Conservation (phyloP, 2,888 invertebrate genomes). For the Entomobrya proxima region DNA sequence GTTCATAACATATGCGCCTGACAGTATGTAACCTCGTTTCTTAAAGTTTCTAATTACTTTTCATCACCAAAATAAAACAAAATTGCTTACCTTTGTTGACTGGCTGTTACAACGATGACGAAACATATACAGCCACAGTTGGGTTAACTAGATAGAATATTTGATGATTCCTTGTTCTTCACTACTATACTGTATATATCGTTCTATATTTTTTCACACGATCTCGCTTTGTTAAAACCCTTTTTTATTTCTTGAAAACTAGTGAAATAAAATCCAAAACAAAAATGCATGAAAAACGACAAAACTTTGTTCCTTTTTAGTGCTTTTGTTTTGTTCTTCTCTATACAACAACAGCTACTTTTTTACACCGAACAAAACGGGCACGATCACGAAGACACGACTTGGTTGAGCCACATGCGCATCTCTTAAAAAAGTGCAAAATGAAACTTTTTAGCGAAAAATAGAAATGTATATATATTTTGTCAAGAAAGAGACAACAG, state of each 20-base stretch:
- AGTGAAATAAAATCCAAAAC: background rate
- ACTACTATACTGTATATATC: too few relatives aligned
- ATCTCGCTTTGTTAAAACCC: background rate
- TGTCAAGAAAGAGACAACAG: background rate
- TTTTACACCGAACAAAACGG: background rate
- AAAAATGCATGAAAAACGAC: background rate
- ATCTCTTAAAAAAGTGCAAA: background rate
- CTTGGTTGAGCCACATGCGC: slow-evolving; percentile 23
- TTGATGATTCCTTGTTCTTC: too few relatives aligned
- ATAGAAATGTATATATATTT: background rate
- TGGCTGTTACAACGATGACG: too few relatives aligned
- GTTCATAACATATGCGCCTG: too few relatives aligned
- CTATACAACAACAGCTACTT: background rate
- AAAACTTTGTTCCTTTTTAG: background rate
- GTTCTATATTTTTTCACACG: too few relatives aligned
- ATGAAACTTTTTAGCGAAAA: background rate
- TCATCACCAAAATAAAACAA: too few relatives aligned
- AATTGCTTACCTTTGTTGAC: too few relatives aligned
- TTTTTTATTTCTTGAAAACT: background rate
- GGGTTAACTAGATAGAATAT: too few relatives aligned
- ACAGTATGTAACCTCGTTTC: too few relatives aligned
- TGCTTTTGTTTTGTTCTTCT: background rate
- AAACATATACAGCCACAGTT: too few relatives aligned
- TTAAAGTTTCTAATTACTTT: too few relatives aligned
- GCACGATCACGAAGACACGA: slow-evolving; percentile 38